phyloP scores from a whole-genome alignment of 2,797 vertebrate genomes.

The Gila robusta region DNA sequence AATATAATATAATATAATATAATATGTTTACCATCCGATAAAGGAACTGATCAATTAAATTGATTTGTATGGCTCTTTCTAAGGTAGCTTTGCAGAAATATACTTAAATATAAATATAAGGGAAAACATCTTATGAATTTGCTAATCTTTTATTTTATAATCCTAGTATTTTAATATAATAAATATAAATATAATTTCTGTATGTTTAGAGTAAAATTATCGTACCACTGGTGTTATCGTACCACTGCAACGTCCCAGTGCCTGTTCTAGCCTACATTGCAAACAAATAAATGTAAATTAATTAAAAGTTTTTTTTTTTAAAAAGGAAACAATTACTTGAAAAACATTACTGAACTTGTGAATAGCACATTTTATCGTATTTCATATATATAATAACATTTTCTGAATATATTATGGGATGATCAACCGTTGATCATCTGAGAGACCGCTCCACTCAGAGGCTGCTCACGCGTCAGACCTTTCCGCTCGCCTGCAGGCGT shows the following conservation, averaged over 20 bases:
- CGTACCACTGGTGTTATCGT: no score
- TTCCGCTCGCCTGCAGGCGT: conserved; percentile 28
- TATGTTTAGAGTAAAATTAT: background rate
- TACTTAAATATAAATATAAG: background rate
- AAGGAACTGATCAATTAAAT: background rate
- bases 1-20: background rate
- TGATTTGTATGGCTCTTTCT: background rate
- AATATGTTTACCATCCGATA: background rate
- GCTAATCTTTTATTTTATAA: background rate
- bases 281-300: background rate
- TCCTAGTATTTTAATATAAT: background rate
- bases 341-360: background rate
- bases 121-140: background rate
- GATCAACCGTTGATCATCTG: background rate
- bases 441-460: background rate
- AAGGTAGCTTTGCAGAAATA: background rate
- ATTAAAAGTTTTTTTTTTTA: no score
- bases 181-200: background rate
- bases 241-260: no score
- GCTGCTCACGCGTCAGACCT: background rate
- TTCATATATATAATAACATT: background rate
- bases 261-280: background rate
- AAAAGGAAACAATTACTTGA: no score
- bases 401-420: no score
- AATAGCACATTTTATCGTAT: background rate